Percentiles rank a stretch among this genome's conserved stretches.
Conservation (phyloP, 2,888 invertebrate genomes). For the Protodeltote pygarga region DNA sequence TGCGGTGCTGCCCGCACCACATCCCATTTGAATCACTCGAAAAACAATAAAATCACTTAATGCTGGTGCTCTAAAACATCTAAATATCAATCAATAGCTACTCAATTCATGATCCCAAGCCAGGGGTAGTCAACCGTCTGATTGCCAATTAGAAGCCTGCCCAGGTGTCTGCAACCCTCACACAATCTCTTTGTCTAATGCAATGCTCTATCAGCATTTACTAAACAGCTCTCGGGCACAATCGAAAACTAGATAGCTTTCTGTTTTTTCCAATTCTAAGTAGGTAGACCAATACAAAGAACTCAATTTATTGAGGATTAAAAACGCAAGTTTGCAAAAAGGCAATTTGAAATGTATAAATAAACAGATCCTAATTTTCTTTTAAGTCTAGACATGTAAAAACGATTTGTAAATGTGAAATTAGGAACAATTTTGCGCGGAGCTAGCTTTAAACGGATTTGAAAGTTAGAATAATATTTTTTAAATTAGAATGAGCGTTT, state of each 20-base stretch:
- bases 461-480: conserved; percentile 30
- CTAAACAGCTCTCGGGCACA: conserved; percentile 50
- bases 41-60: conserved; percentile 1
- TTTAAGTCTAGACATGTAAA: conserved; percentile 36
- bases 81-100: conserved; percentile 21
- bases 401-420: conserved; percentile 36
- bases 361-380: conserved; percentile 37
- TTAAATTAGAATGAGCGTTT: conserved; percentile 24
- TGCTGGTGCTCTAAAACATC: conserved; percentile 4
- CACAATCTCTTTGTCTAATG: conserved; percentile 55
- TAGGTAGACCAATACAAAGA: conserved; percentile 49
- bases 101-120: conserved; percentile 36
- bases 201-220: conserved; percentile 58
- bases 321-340: conserved; percentile 31
- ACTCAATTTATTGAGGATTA: conserved; percentile 63
- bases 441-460: conserved; percentile 25
- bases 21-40: not conserved
- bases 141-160: conserved; percentile 66
- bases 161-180: conserved; percentile 59
- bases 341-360: conserved; percentile 23
- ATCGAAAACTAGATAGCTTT: conserved; percentile 45
- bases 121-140: conserved; percentile 62
- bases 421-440: conserved; percentile 23
- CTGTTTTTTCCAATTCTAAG: conserved; percentile 40
- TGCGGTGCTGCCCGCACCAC: not conserved